These are phyloP conservation scores for Sminthopsis crassicaudata DNA, from an alignment of 2,113 vertebrate species.

Conservation along the genomic window DNA sequence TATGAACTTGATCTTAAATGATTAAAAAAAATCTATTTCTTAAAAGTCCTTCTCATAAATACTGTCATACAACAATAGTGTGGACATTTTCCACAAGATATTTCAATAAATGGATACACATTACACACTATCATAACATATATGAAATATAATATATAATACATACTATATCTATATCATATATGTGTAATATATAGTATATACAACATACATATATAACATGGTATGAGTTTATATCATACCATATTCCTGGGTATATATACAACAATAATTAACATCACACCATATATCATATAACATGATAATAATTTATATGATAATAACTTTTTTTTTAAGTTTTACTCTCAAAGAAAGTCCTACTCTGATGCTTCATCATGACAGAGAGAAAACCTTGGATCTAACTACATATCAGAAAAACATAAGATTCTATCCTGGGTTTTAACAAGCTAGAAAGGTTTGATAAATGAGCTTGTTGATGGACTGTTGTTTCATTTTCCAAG, in stretches of 20 bases:
- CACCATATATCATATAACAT: neutral
- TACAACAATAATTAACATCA: neutral
- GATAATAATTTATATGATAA: neutral
- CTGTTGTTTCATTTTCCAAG: neutral
- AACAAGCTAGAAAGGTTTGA: neutral
- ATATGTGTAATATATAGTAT: neutral
- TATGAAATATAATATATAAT: no score
- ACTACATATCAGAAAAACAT: neutral
- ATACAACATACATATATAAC: neutral
- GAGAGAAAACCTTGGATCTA: neutral
- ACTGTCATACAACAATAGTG: neutral
- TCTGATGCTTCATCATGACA: neutral
- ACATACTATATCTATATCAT: neutral
- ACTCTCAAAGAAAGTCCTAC: neutral
- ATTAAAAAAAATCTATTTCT: constrained; percentile 1
- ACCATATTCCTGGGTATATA: neutral
- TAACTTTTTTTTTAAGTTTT: neutral
- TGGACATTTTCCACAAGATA: neutral
- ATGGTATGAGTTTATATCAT: neutral
- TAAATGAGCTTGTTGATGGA: neutral
- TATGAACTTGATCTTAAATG: neutral
- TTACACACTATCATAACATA: neutral
- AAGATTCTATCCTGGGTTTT: neutral
- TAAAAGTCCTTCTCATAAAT: neutral
- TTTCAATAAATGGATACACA: neutral